Evolutionary conservation across 2,888 invertebrate species (phyloP), one percentile per base, ranked within the genome.

Genomic region (Pammene fasciana): DNA sequence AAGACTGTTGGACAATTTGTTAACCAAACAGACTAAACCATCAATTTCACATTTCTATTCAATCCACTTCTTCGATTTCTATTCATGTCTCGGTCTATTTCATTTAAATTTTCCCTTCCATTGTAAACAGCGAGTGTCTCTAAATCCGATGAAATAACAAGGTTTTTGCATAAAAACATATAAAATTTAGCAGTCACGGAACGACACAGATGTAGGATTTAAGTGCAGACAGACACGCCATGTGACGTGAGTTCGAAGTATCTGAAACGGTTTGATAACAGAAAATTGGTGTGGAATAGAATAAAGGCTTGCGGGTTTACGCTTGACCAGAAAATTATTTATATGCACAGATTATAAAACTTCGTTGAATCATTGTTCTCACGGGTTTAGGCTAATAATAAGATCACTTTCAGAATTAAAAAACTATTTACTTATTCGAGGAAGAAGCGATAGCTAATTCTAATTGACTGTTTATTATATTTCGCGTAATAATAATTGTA

Each of bases 121-220:
- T 62, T 62, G 36, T 38, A 48, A 36, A 46, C 13, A 13, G 9
- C 13, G 16, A 38, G 7, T 59, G 34, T 34, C 16, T 48, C 34
- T 50, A 50, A 61, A 36, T 41, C 9, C n/a, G 46, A 59, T 59
- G 41, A 18, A 68, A 68, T 38, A 62, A 48, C 55, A 41, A 55
- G 56, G 36, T 34, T 64, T 59, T 59, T 65, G 68, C 65, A 70
- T 60, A 65, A 54, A 67, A 65, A 57, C 61, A 68, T 59, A 57
- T 59, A 59, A 64, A 52, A 70, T 10, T 55, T 46, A 14, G 34
- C 46, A 65, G 70, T 60, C 70, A 70, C 59, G 65, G 65, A 59
- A 70, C 50, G 36, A 64, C 45, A 70, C 55, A 70, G 70, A 60
- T 55, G 59, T 70, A 60, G 46, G 59, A 65, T 34, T 59, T 70